Base-by-base conservation (phyloP, 2,797 vertebrate species). In the Zalophus californianus region DNA sequence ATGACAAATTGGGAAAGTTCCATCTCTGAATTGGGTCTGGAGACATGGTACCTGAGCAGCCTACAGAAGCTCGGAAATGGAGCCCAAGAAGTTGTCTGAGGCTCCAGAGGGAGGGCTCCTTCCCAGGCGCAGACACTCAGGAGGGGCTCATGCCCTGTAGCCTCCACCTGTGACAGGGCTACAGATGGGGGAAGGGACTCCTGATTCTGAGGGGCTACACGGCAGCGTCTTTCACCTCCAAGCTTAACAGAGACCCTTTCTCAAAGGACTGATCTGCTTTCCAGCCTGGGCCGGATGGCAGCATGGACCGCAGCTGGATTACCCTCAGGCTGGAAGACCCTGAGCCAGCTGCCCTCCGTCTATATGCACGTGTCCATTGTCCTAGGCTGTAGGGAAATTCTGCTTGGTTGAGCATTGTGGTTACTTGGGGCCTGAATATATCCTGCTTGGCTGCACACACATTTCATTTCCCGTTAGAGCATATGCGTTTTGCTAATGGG, bases 231-330 rank as follows among this genome's bases (percentile, higher is more conserved):
- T 50, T 8, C 44, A 27, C 18, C 21, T 16, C 32, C 10, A 11
- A 4, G 12, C 25, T 25, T 29, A 1, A 58, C 16, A 25, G 52
- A 50, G 64, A 27, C 7, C 5, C 23, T 16, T 60, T 38, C 15
- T n/a, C 48, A 15, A 68, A 87, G 25, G 38, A 38, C 25, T 0
- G 14, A 44, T 25, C 35, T 9, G 1, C 52, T 52, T 58, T 78
- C 21, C 3, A 35, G 41, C 41, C 20, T 32, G 0, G 10, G 48
- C 20, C 12, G 44, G 64, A 54, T 2, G 35, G 29, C 9, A 4
- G 27, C 27, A 10, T 0, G 15, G 77, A 4, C 32, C 21, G 0
- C 1, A 0, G 27, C 52, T n/a, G 32, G 4, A 4, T 3, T n/a
- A 1, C 5, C 16, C 62, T 41, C 68, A 12, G 27, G 23, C 4